These are phyloP conservation scores for Silurus lanzhouensis DNA, from an alignment of 2,797 vertebrate genomes.

Conservation along the genomic window DNA sequence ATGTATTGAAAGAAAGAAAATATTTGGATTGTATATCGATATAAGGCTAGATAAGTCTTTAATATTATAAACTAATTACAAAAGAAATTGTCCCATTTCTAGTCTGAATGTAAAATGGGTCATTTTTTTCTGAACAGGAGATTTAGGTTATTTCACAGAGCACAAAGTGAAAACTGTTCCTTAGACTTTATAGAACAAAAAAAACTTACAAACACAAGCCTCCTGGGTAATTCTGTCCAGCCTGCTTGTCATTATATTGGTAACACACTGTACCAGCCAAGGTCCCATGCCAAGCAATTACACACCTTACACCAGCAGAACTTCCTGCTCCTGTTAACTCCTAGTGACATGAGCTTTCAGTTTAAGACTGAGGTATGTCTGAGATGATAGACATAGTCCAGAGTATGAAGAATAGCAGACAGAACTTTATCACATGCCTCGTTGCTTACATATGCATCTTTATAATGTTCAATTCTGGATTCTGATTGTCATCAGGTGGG, in stretches of 20 bases:
- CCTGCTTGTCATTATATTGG: conserved; percentile 19
- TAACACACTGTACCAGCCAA: background rate
- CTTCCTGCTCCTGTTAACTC: conserved; percentile 27
- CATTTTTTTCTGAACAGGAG: background rate
- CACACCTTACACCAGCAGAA: conserved; percentile 35
- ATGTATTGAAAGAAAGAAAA: no score
- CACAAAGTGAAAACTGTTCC: conserved; percentile 7
- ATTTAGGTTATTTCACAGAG: conserved; percentile 24
- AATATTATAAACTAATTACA: background rate
- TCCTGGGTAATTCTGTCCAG: conserved; percentile 36
- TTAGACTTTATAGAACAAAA: conserved; percentile 2
- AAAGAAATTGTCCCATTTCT: background rate
- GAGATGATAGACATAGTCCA: background rate
- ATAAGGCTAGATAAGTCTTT: background rate
- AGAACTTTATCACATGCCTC: background rate
- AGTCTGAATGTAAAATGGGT: background rate
- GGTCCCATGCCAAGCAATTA: conserved; percentile 50
- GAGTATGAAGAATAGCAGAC: background rate
- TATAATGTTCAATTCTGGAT: background rate
- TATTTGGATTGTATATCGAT: no score
- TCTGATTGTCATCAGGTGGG: background rate
- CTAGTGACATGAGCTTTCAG: conserved; percentile 17
- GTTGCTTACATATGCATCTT: background rate
- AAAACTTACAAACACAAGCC: conserved; percentile 35
- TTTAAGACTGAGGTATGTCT: conserved; percentile 15